Base-by-base conservation (phyloP, 2,113 vertebrate species). In the Delphinus delphis region DNA sequence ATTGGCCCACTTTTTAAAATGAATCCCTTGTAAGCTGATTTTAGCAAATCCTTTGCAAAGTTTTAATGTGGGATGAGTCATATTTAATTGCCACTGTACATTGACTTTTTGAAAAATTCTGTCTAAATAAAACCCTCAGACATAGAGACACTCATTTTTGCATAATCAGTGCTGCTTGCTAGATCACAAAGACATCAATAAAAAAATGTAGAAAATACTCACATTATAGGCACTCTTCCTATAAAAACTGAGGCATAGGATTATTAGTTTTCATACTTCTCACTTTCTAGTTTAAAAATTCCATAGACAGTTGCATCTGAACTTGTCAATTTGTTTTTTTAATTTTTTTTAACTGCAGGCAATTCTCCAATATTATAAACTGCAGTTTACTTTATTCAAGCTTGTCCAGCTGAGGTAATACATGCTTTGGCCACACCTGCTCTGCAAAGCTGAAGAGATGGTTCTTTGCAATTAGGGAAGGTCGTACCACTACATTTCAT, bases 1-100 rank as follows among this genome's bases (percentile, higher is more conserved):
- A 71, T 26, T 90, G 31, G 12, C 28, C 1, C 33, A 86, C 36
- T 26, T 92, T 83, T 93, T 80, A 68, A 80, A 86, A 88, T 53
- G 18, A 25, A 71, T 0, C 0, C 33, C 88, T 85, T 97, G 15
- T 82, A 96, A 97, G 88, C 70, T 98, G 26, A 94, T 92, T 98
- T 98, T 95, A 98, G 82, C 33, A 97, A 97, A 97, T 93, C 33
- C 44, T 97, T 58, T 96, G 36, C 50, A 93, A 92, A 94, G 53
- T 94, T 98, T 98, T 95, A 96, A 98, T 50, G 15, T 21, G 85
- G 81, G 88, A 8, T 98, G 98, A 98, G 90, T 98, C 98, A 98
- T 93, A 98, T 58, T 94, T 98, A 99, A 98, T 98, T 98, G 97
- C 82, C 94, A 96, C 89, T n/a, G 53, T 95, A 96, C 92, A 89